phyloP scores from a whole-genome alignment of 2,888 invertebrate genomes.

The Leptinotarsa tumamoca region DNA sequence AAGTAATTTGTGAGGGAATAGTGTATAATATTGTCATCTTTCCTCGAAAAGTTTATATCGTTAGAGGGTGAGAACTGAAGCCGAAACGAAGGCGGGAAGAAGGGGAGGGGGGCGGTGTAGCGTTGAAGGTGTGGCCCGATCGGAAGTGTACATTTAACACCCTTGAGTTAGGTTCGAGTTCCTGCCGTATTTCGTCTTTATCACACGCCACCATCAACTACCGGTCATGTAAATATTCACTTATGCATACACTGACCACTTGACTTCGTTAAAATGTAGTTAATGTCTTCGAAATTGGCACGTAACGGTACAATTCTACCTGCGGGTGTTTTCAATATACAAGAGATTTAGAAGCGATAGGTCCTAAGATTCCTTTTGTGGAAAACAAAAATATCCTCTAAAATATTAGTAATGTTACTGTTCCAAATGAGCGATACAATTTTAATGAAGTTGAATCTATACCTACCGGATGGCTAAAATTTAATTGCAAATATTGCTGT shows the following conservation, averaged over 20 bases:
- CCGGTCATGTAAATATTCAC: constrained; percentile 27
- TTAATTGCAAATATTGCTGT: too few species aligned
- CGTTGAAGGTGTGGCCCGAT: constrained; percentile 47
- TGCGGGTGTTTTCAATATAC: constrained; percentile 1
- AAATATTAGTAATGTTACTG: too few species aligned
- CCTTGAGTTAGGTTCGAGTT: constrained; percentile 43
- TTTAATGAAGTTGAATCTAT: too few species aligned
- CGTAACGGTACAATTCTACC: not conserved
- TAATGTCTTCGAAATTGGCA: not conserved
- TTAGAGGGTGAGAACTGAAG: not conserved
- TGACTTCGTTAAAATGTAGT: not conserved
- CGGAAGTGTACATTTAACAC: constrained; percentile 61
- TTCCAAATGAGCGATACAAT: too few species aligned
- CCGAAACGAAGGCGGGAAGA: constrained; percentile 3
- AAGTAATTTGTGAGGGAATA: too few species aligned
- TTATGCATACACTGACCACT: constrained; percentile 9
- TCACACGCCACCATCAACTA: constrained; percentile 37
- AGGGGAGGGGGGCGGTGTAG: constrained; percentile 19
- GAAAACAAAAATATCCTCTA: too few species aligned
- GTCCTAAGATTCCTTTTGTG: not conserved
- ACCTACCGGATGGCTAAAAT: too few species aligned
- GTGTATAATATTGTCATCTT: not conserved
- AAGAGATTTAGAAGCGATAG: too few species aligned
- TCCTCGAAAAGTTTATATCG: not conserved
- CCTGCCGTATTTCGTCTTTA: constrained; percentile 36